Base-by-base conservation (phyloP, 2,888 invertebrate genomes). In the Drosophila engyochracea region DNA sequence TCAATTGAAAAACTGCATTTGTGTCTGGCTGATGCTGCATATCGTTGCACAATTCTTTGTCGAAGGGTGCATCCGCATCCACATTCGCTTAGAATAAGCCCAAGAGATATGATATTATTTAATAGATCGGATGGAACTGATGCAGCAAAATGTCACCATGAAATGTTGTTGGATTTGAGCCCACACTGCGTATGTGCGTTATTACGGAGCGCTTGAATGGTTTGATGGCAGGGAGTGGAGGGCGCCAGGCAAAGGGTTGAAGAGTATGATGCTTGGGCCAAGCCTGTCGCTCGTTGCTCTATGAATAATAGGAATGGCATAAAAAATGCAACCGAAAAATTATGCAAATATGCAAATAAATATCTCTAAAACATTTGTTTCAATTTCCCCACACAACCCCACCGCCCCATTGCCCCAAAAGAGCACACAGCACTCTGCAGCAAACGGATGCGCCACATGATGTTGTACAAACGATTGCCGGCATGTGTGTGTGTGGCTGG, bases 321-420 rank as follows among this genome's bases (percentile, higher is more conserved):
- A 80, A 75, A 80, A 76, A 80, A 85, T 80, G 77, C 77, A 80
- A 77, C 58, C 67, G 58, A 79, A 74, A 78, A 84, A 86, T 86
- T 85, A 85, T 85, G 85, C 85, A 85, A 85, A 83, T 85, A 86
- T 85, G 84, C 84, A 82, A 87, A 85, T 85, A 85, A 85, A 85
- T 85, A 85, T 87, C 85, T 85, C 85, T 83, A 87, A 85, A 87
- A 85, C 83, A 85, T 85, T 87, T 87, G 88, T 85, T 87, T 85
- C 83, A 87, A 83, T 83, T 85, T 81, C 77, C 79, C 65, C 39
- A 61, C 19, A 19, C 57, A 44, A 22, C 44, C 37, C 19, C 19
- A 33, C 3, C 33, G 10, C 33, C 22, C n/a, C 58, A 25, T 22
- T 31, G 22, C 6, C 10, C 33, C 28, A 28, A 44, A 44, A 58